phyloP scores from a whole-genome alignment of 64 coral and sea anemone genomes.

The Pocillopora verrucosa region DNA sequence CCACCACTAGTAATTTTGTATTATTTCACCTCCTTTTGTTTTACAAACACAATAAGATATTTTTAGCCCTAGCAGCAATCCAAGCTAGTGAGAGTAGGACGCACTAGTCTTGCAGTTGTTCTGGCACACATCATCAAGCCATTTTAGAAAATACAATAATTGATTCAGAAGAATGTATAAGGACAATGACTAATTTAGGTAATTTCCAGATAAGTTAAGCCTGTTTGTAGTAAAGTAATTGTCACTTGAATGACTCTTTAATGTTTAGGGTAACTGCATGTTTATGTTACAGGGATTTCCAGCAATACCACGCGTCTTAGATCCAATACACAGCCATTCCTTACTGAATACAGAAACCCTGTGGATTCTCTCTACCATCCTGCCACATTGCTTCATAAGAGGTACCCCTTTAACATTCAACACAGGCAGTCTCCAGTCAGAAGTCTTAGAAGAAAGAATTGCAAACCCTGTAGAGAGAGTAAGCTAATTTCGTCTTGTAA shows the following conservation, averaged over 20 bases:
- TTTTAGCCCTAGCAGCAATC: no score
- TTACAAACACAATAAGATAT: no score
- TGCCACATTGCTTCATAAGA: slow-evolving; percentile 49
- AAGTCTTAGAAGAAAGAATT: not conserved
- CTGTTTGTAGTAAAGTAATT: not conserved
- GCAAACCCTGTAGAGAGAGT: slow-evolving; percentile 25
- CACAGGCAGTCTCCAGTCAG: not conserved
- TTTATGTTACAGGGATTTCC: slow-evolving; percentile 21
- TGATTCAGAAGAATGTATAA: no score
- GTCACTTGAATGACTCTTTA: not conserved
- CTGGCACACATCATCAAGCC: no score
- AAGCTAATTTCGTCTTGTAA: not conserved
- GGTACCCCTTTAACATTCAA: not conserved
- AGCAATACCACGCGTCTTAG: not conserved
- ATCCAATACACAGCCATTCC: not conserved
- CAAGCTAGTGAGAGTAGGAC: no score
- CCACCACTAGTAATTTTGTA: no score
- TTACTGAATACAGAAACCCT: slow-evolving; percentile 43
- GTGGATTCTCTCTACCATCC: slow-evolving; percentile 73
- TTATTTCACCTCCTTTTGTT: no score
- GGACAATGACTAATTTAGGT: not conserved
- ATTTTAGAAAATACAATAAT: no score
- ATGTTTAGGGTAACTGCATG: not conserved
- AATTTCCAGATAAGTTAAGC: not conserved
- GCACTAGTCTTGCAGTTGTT: no score